Evolutionary conservation across 2,797 vertebrate genomes (phyloP).

Genomic region (Poecilia gillii): DNA sequence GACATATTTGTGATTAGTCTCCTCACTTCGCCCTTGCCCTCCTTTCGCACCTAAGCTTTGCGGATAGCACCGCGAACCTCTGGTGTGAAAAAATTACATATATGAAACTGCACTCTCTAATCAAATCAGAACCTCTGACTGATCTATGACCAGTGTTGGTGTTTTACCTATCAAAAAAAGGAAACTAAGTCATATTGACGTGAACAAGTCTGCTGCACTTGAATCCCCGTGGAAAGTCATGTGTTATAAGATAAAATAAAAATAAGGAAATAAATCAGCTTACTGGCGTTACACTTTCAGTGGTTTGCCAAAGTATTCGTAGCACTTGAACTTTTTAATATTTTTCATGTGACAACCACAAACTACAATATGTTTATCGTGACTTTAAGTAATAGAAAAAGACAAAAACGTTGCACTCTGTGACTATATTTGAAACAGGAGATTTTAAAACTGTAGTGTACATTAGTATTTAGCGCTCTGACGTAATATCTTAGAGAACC

Average conservation of each 20-base stretch:
- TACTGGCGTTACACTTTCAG: slow-evolving; percentile 68
- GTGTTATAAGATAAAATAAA: slow-evolving; percentile 75
- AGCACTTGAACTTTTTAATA: neutral
- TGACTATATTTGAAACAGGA: neutral
- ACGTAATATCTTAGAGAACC: neutral
- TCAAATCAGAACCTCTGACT: slow-evolving; percentile 56
- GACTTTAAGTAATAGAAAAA: neutral
- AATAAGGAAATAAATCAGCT: slow-evolving; percentile 69
- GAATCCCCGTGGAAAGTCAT: slow-evolving; percentile 51
- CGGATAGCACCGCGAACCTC: slow-evolving; percentile 41
- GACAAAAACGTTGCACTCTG: neutral
- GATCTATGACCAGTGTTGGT: slow-evolving; percentile 36
- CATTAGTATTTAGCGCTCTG: neutral
- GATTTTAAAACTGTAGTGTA: neutral
- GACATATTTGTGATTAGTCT: slow-evolving; percentile 67
- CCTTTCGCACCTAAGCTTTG: slow-evolving; percentile 54
- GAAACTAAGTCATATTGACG: neutral
- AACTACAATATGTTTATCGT: neutral
- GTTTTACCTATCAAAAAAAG: slow-evolving; percentile 21
- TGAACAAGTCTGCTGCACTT: slow-evolving; percentile 34
- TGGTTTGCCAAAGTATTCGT: neutral
- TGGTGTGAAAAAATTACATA: slow-evolving; percentile 55
- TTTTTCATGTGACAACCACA: neutral
- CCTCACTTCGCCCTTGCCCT: slow-evolving; percentile 60
- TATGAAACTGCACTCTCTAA: slow-evolving; percentile 51